phyloP scores from a whole-genome alignment of 2,113 vertebrate genomes.

The Phylloscopus trochilus region DNA sequence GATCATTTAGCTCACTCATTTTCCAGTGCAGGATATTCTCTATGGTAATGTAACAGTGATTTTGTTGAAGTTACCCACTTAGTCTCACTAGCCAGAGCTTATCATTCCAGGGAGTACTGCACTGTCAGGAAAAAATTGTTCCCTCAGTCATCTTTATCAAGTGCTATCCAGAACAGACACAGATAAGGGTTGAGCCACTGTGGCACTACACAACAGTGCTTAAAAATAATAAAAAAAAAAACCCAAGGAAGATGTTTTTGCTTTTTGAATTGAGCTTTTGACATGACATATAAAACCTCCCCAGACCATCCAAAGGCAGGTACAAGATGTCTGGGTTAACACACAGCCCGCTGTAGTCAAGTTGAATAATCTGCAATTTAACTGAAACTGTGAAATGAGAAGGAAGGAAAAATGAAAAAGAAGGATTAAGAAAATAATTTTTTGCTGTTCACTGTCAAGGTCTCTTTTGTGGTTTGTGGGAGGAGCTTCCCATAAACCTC shows the following conservation, averaged over 20 bases:
- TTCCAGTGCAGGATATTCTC: neutral
- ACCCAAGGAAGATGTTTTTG: neutral
- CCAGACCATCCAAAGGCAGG: neutral
- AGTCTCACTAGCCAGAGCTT: neutral
- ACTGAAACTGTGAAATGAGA: neutral
- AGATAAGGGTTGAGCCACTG: neutral
- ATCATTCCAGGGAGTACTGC: neutral
- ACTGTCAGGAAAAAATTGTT: neutral
- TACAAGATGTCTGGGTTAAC: neutral
- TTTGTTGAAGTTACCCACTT: neutral
- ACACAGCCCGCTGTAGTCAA: neutral
- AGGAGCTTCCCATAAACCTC: neutral
- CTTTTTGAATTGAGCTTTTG: neutral
- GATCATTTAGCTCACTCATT: neutral
- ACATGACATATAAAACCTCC: neutral
- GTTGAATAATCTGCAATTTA: neutral
- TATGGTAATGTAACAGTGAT: neutral
- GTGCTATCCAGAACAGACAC: neutral
- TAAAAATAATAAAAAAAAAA: neutral
- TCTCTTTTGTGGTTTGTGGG: accelerated
- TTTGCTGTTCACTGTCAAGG: neutral
- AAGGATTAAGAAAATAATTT: neutral
- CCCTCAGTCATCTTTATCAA: conserved; percentile 1
- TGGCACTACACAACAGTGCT: neutral
- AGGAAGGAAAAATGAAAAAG: neutral